Evolutionary conservation across 2,888 invertebrate genomes (phyloP).

Genomic region (Antheraea yamamai): DNA sequence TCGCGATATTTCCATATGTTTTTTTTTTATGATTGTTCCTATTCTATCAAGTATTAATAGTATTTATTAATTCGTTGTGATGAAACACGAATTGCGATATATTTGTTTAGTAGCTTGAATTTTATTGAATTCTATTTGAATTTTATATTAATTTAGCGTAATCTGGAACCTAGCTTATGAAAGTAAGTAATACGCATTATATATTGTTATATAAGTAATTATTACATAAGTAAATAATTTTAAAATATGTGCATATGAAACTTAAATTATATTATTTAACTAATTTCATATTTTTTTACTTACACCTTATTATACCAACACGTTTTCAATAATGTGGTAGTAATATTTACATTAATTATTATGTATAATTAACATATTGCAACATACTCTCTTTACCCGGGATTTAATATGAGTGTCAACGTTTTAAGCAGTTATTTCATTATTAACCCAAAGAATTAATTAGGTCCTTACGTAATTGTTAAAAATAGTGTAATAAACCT

Average conservation of each 20-base stretch:
- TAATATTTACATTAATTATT: neutral
- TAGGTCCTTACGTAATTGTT: slow-evolving; percentile 39
- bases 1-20: too few species aligned
- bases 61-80: neutral
- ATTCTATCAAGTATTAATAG: too few species aligned
- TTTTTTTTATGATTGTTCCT: too few species aligned
- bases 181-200: neutral
- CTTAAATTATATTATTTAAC: neutral
- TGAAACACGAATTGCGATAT: neutral
- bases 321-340: neutral
- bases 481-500: slow-evolving; percentile 29
- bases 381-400: neutral
- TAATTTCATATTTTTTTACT: neutral
- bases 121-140: neutral
- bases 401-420: neutral
- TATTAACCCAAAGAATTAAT: neutral
- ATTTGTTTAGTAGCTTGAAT: neutral
- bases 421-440: slow-evolving; percentile 10
- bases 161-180: neutral
- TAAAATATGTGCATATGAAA: neutral
- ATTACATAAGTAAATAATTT: neutral
- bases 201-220: neutral
- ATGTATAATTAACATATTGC: neutral
- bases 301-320: neutral
- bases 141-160: neutral